Evolutionary conservation across 2,113 vertebrate genomes (phyloP).

Genomic region (Brachyistius frenatus): DNA sequence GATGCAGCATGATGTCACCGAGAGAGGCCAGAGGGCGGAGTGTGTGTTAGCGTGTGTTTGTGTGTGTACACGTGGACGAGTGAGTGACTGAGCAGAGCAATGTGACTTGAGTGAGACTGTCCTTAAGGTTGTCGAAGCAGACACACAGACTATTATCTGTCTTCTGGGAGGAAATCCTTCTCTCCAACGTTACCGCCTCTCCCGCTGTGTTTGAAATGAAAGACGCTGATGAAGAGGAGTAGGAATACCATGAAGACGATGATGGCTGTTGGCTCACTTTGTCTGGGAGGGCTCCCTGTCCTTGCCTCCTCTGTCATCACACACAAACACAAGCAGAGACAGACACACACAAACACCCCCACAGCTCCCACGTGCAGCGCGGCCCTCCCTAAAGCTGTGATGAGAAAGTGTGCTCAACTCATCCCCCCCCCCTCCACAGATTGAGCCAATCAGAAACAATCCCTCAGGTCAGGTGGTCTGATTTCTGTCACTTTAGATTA

Average conservation of each 20-base stretch:
- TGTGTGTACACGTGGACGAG: conserved; percentile 9
- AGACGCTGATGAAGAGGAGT: conserved; percentile 41
- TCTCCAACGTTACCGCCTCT: neutral
- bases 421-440: neutral
- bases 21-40: conserved; percentile 51
- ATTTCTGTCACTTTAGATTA: conserved; percentile 71
- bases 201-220: conserved; percentile 7
- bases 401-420: conserved; percentile 29
- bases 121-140: conserved; percentile 43
- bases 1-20: conserved; percentile 72
- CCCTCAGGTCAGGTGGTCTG: conserved; percentile 66
- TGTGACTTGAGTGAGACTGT: conserved; percentile 47
- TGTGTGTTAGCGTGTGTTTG: conserved; percentile 18
- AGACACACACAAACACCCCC: conserved; percentile 27
- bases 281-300: conserved; percentile 70
- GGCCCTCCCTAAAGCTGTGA: conserved; percentile 48
- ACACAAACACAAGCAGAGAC: conserved; percentile 37
- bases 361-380: conserved; percentile 35
- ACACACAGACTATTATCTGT: conserved; percentile 38
- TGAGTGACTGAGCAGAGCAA: conserved; percentile 43
- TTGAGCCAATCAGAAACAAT: conserved; percentile 65
- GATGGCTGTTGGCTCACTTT: conserved; percentile 68
- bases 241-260: conserved; percentile 51
- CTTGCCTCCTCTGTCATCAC: conserved; percentile 37
- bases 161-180: conserved; percentile 3